Evolutionary conservation across 2,888 invertebrate genomes (phyloP), one percentile per base, ranked within the genome.

Genomic region (Nesidiocoris tenuis): DNA sequence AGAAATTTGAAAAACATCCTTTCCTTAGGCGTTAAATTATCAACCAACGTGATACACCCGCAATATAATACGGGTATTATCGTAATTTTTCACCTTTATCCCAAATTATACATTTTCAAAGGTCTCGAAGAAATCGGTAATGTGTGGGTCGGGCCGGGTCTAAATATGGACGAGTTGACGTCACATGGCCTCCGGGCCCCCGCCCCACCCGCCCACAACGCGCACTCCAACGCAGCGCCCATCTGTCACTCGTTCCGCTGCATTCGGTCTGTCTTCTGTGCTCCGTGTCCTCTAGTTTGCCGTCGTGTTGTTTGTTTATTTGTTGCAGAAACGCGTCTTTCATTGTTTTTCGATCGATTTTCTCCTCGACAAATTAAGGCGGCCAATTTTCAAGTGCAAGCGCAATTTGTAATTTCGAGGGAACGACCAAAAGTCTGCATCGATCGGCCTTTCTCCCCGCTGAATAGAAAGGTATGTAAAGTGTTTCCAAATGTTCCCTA

Each of bases 131-230:
- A 19, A n/a, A n/a, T 3, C 12, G 21, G 19, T 24, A 18, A 12
- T 21, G 67, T 67, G 67, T 67, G 67, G 56, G 67, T 55, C 21
- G 67, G 39, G 19, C 55, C 18, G 55, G 7, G 17, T 1, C 66
- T 66, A 67, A 67, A 67, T 22, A 67, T 67, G 67, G 67, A 67
- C 17, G 21, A 21, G 1, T n/a, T 67, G 67, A 67, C 67, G 67
- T 67, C 67, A 67, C 54, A 21, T 17, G 22, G 18, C 1, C 39
- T 24, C 65, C 64, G 17, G 23, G 17, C 67, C 16, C 66, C 54
- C 1, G 17, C 18, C 54, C 17, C 1, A 24, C 25, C 65, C 18
- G 19, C 39, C 56, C 56, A 67, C 56, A 39, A 56, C 56, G n/a
- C n/a, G n/a, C n/a, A n/a, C 55, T 67, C 67, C 67, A 18, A 39